Conservation (phyloP, 1,140 invertebrate genomes). For the Akabosia matsudoensis region DNA sequence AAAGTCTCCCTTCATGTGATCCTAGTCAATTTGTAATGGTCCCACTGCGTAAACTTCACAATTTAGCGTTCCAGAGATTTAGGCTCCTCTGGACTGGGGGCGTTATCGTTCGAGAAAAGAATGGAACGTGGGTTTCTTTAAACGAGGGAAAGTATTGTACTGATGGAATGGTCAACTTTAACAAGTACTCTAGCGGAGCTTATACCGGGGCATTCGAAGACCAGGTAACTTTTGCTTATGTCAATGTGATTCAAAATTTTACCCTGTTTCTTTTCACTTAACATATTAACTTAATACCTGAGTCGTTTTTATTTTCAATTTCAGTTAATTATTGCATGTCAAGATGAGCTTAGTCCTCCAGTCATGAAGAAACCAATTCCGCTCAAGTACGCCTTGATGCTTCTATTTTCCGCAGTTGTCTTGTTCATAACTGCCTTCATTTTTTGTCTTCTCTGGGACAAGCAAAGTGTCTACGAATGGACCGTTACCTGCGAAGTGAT, state of each 20-base stretch:
- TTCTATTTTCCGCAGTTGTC: background rate
- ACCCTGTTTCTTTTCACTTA: background rate
- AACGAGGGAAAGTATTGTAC: background rate
- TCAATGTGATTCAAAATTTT: too few species aligned
- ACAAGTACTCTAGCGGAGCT: background rate
- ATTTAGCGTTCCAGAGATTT: constrained; percentile 9
- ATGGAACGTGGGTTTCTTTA: background rate
- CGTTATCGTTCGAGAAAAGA: background rate
- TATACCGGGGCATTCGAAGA: background rate
- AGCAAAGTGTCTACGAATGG: constrained; percentile 23
- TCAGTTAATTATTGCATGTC: background rate
- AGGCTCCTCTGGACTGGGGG: background rate
- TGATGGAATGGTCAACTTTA: constrained; percentile 10
- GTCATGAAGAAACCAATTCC: constrained; percentile 19
- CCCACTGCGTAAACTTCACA: constrained; percentile 3
- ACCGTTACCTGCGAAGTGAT: constrained; percentile 8
- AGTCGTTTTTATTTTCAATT: too few species aligned
- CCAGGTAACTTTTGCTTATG: background rate
- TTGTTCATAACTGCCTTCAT: background rate
- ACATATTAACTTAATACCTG: background rate
- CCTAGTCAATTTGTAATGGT: background rate
- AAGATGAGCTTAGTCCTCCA: background rate
- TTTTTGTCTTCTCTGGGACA: background rate
- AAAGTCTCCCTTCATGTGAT: background rate
- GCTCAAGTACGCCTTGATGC: background rate